phyloP scores from a whole-genome alignment of 2,797 vertebrate species.

The Danio aesculapii region DNA sequence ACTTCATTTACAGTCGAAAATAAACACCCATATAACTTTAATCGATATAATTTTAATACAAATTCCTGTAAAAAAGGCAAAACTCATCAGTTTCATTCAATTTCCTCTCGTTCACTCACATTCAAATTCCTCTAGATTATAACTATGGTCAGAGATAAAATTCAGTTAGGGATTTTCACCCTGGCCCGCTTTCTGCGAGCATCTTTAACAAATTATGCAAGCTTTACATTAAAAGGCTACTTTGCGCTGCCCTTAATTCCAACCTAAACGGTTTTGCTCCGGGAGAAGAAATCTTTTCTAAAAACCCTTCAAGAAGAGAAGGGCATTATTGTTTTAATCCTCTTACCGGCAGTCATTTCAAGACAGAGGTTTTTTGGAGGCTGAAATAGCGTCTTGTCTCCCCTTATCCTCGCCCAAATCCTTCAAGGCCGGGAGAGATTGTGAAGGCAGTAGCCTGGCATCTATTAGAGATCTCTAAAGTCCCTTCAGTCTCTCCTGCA shows the following conservation, averaged over 20 bases:
- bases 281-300: slow-evolving; percentile 98
- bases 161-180: slow-evolving; percentile 69
- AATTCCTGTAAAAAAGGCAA: slow-evolving; percentile 19
- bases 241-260: slow-evolving; percentile 96
- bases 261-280: slow-evolving; percentile 98
- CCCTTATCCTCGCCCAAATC: slow-evolving; percentile 90
- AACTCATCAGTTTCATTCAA: slow-evolving; percentile 49
- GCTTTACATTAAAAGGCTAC: slow-evolving; percentile 95
- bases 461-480: slow-evolving; percentile 82
- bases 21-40: not conserved
- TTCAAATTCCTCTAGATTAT: slow-evolving; percentile 62
- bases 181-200: slow-evolving; percentile 68
- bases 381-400: slow-evolving; percentile 94
- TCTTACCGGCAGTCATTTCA: slow-evolving; percentile 98
- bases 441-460: slow-evolving; percentile 84
- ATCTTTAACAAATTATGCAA: slow-evolving; percentile 87
- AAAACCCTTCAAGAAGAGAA: slow-evolving; percentile 94
- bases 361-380: slow-evolving; percentile 91
- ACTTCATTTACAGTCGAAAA: not conserved
- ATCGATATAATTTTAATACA: not conserved
- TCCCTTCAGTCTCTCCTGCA: slow-evolving; percentile 79
- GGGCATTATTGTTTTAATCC: slow-evolving; percentile 99
- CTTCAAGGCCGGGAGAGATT: slow-evolving; percentile 87
- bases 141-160: slow-evolving; percentile 74
- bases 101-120: slow-evolving; percentile 41